Base-by-base conservation (phyloP, 1,140 invertebrate genomes). In the Pogonognathellus flavescens region DNA sequence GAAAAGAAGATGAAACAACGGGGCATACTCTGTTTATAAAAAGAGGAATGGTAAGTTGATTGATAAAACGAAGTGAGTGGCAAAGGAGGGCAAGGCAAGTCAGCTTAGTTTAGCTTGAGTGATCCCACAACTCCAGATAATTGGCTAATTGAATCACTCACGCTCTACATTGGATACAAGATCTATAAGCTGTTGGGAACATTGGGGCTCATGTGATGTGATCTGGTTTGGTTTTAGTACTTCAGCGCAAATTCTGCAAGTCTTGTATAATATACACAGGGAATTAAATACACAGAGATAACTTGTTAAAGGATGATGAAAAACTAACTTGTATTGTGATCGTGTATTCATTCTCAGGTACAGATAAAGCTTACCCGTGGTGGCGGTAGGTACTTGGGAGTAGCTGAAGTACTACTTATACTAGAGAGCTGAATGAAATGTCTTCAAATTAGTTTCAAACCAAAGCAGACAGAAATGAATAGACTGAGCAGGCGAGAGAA, bases 71-170 rank as follows among this genome's bases (percentile, higher is more conserved):
- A 76, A 76, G 70, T 76, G 70, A 76, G 70, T 49, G 31, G 70
- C 70, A 76, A 76, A 76, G 22, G 70, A 66, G 25, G 25, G 22
- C 20, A 66, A 66, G 62, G 8, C 70, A 76, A 76, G 70, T 76
- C 70, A 76, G 70, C 70, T 76, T 76, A 76, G 70, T 76, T 76
- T 76, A 76, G 70, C 22, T 76, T 76, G 70, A 76, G 70, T 76
- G 70, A 76, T 76, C 70, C 70, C 70, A 76, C 70, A 76, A 31
- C 70, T 76, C 70, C 70, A 76, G 70, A 31, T 76, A 76, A 76
- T 76, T 76, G 70, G 41, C 70, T 76, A 76, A 76, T 76, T 76
- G 70, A 76, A 76, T 76, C 70, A 76, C 70, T 76, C 70, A 31
- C 70, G 41, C 70, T 76, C 70, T 50, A 50, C 25, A 76, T 76